phyloP scores from a whole-genome alignment of 2,888 invertebrate genomes.

The Amiota minor region DNA sequence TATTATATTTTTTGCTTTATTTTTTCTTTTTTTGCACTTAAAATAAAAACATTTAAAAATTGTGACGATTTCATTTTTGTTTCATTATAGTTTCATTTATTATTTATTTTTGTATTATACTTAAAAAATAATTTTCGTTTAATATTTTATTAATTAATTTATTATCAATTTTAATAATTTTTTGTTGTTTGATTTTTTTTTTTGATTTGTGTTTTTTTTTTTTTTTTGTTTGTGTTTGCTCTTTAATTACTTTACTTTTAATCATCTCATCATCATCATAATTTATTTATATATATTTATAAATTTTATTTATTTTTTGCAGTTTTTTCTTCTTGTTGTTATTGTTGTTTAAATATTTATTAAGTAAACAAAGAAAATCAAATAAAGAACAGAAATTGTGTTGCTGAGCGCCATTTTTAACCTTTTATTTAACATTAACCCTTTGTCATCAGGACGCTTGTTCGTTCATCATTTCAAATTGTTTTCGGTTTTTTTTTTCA shows the following conservation, averaged over 20 bases:
- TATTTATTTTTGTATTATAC: no score
- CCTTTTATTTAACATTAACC: background rate
- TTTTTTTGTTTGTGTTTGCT: no score
- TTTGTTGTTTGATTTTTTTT: constrained; percentile 26
- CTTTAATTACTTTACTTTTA: constrained; percentile 41
- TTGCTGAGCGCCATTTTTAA: background rate
- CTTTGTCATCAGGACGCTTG: background rate
- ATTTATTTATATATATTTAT: constrained; percentile 14
- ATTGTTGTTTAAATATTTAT: constrained; percentile 11
- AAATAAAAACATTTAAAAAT: constrained; percentile 31
- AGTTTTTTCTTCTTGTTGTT: constrained; percentile 3
- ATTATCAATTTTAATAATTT: constrained; percentile 36
- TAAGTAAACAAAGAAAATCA: constrained; percentile 37
- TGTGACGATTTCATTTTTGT: constrained; percentile 32
- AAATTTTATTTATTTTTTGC: constrained; percentile 17
- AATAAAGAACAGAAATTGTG: background rate
- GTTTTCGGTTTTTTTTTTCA: constrained; percentile 32
- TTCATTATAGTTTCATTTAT: constrained; percentile 30
- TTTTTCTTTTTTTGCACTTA: constrained; percentile 23
- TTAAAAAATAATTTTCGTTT: constrained; percentile 17
- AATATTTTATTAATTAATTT: constrained; percentile 40
- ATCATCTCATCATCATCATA: constrained; percentile 6
- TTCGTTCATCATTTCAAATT: constrained; percentile 35
- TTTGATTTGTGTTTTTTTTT: constrained; percentile 21
- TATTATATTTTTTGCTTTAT: constrained; percentile 36